Evolutionary conservation across 2,888 invertebrate species (phyloP).

Genomic region (Paralinhomoeus sp.): DNA sequence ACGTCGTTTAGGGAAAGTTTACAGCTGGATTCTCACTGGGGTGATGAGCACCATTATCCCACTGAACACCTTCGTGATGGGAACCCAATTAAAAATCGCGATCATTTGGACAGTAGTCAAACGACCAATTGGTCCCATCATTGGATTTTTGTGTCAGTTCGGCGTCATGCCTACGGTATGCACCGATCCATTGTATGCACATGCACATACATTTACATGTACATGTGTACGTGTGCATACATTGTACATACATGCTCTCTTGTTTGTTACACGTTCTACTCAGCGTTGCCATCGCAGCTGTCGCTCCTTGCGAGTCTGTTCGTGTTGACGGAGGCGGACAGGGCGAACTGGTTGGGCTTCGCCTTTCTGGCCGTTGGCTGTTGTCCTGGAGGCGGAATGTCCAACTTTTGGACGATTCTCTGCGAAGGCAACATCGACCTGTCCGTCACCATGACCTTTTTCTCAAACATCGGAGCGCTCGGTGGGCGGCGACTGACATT

Average conservation of each 20-base stretch:
- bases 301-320: too few species aligned
- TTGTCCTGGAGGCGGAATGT: slow-evolving; percentile 49
- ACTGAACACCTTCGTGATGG: slow-evolving; percentile 30
- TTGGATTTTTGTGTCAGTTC: slow-evolving; percentile 31
- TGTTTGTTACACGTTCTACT: slow-evolving; percentile 5
- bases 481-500: slow-evolving; percentile 33
- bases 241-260: slow-evolving; percentile 6
- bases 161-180: slow-evolving; percentile 32
- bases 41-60: slow-evolving; percentile 26
- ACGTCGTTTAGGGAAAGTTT: too few species aligned
- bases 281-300: slow-evolving; percentile 8
- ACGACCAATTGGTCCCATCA: slow-evolving; percentile 29
- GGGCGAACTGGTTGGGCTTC: slow-evolving; percentile 20
- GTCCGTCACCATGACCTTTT: slow-evolving; percentile 73
- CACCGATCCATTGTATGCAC: background rate
- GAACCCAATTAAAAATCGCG: slow-evolving; percentile 28
- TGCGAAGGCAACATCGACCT: slow-evolving; percentile 70
- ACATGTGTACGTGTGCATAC: background rate
- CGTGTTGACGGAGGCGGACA: too few species aligned
- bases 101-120: slow-evolving; percentile 26
- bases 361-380: slow-evolving; percentile 31
- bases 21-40: slow-evolving; percentile 18
- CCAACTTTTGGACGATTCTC: slow-evolving; percentile 77
- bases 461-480: slow-evolving; percentile 62
- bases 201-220: background rate